Evolutionary conservation across 1,140 invertebrate genomes (phyloP).

Genomic region (Calosoma granatense): DNA sequence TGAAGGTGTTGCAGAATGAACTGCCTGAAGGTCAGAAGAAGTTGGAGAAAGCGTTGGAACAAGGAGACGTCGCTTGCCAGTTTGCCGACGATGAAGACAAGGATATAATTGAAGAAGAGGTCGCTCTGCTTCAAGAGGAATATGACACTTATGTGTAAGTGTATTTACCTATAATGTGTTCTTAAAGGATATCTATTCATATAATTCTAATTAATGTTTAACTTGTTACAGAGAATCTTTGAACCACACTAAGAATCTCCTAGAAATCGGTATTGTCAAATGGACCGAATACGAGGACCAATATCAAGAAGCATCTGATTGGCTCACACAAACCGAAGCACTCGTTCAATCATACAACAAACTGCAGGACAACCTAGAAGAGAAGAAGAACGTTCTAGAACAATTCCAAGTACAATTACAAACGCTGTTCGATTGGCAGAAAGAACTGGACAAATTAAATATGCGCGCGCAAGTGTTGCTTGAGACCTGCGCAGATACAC

Average conservation of each 20-base stretch:
- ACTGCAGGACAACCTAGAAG: slow-evolving; percentile 76
- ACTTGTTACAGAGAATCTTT: slow-evolving; percentile 50
- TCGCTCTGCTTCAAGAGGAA: slow-evolving; percentile 77
- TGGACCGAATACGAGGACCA: slow-evolving; percentile 95
- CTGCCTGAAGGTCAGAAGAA: slow-evolving; percentile 70
- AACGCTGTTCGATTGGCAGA: slow-evolving; percentile 88
- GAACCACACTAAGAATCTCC: slow-evolving; percentile 65
- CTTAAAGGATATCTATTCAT: no score
- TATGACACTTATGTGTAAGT: slow-evolving; percentile 72
- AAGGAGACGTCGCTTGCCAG: slow-evolving; percentile 71
- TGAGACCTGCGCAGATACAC: slow-evolving; percentile 86
- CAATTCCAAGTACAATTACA: slow-evolving; percentile 85
- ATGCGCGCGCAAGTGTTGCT: slow-evolving; percentile 80
- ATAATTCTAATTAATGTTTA: slow-evolving; percentile 14
- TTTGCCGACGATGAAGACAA: slow-evolving; percentile 76
- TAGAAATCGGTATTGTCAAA: slow-evolving; percentile 85
- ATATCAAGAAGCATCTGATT: slow-evolving; percentile 77
- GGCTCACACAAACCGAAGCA: slow-evolving; percentile 79
- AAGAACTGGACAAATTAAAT: slow-evolving; percentile 82
- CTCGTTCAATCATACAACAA: slow-evolving; percentile 84
- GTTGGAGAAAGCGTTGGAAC: slow-evolving; percentile 67
- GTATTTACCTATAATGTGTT: slow-evolving; percentile 24
- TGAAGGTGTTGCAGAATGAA: slow-evolving; percentile 74
- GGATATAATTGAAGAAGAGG: slow-evolving; percentile 85
- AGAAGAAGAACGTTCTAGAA: slow-evolving; percentile 81